Base-by-base conservation (phyloP, 2,113 vertebrate species). In the Atrichornis clamosus region DNA sequence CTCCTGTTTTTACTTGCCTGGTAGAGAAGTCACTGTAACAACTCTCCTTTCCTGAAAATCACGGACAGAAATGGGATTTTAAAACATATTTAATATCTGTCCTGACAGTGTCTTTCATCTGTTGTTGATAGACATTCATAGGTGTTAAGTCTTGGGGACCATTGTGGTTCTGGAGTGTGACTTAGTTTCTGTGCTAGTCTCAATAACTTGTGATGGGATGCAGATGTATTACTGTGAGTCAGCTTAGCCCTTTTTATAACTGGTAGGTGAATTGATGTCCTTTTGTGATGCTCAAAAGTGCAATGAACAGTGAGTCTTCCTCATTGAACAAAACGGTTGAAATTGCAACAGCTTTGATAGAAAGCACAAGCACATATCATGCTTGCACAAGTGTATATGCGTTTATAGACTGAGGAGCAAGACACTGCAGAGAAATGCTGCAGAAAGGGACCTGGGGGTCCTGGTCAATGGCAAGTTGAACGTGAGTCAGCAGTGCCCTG, bases 401-500 rank as follows among this genome's bases (percentile, higher is more conserved):
- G 0, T n/a, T 8, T 32, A 41, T 7, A 47, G 21, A 10, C 30
- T 69, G 15, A 21, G 22, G 4, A 76, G 35, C 0, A 1, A 55
- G 12, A 7, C 18, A 26, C 15, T 49, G 39, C 7, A 11, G 5
- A 76, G 21, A 3, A 76, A 8, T 52, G 15, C 22, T 13, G 4
- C 1, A 3, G 16, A 62, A 69, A 41, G 47, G 24, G 17, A 35
- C 11, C 0, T 49, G 21, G 13, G 12, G 8, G 1, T 69, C 26
- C 53, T 75, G 62, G 2, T 14, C 1, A 0, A 1, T 5, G 13
- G 2, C 6, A 55, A 23, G 18, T 0, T 76, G n/a, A 35, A 1
- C 18, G 22, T 4, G n/a, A 62, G 21, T 0, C 87, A 75, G n/a
- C 33, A 60, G 60, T 18, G 46, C 47, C 55, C 24, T 68, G 62